These are phyloP conservation scores for Pyrochroa serraticornis DNA, from an alignment of 2,888 invertebrate species.

Conservation along the genomic window DNA sequence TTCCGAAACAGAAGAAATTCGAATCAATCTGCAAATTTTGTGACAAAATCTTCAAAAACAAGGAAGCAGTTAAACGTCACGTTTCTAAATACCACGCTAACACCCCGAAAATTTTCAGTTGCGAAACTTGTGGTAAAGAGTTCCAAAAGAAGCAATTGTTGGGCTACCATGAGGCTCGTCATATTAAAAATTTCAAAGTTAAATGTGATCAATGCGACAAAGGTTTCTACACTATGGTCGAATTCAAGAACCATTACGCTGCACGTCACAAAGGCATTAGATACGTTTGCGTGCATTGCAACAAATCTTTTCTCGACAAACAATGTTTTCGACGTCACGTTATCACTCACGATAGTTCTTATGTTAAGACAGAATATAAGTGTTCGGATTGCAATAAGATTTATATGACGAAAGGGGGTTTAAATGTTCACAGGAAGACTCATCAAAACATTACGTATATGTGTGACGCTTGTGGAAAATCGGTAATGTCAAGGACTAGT, in stretches of 20 bases:
- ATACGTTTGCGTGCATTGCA: conserved; percentile 30
- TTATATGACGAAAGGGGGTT: conserved; percentile 22
- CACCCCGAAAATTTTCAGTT: conserved; percentile 32
- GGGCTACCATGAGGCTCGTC: conserved; percentile 48
- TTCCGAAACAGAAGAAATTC: background rate
- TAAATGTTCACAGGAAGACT: conserved; percentile 24
- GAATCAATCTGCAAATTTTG: conserved; percentile 6
- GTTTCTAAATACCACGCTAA: conserved; percentile 3
- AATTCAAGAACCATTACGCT: conserved; percentile 34
- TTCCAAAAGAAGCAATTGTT: conserved; percentile 36
- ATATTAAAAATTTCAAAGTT: conserved; percentile 34
- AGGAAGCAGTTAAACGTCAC: conserved; percentile 3
- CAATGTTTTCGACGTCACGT: conserved; percentile 32
- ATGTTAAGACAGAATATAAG: conserved; percentile 30
- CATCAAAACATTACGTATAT: conserved; percentile 13
- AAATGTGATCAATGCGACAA: conserved; percentile 39
- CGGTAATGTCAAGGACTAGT: conserved; percentile 49
- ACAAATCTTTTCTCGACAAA: conserved; percentile 33
- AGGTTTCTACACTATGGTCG: conserved; percentile 34
- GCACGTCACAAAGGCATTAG: conserved; percentile 31
- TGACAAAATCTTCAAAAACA: conserved; percentile 5
- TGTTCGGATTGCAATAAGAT: conserved; percentile 24
- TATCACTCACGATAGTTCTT: conserved; percentile 32
- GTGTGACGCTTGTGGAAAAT: conserved; percentile 51
- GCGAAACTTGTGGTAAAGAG: conserved; percentile 54